Conservation (phyloP, 2,888 invertebrate species). For the Phytoseiulus persimilis region DNA sequence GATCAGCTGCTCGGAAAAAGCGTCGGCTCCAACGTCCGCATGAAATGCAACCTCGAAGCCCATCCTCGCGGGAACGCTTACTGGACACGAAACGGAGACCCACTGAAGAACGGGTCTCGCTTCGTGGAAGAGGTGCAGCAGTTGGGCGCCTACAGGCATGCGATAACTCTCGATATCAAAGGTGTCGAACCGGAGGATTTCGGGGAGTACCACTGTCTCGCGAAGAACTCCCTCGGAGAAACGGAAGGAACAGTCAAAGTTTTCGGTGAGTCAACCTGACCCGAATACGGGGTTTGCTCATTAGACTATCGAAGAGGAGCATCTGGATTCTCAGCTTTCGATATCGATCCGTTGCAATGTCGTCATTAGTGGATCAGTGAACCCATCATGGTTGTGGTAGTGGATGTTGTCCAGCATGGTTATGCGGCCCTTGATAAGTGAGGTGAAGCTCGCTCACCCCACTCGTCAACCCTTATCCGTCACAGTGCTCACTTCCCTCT, state of each 20-base stretch:
- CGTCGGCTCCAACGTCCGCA: slow-evolving; percentile 76
- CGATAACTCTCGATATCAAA: slow-evolving; percentile 47
- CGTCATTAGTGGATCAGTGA: not conserved
- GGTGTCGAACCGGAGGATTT: slow-evolving; percentile 73
- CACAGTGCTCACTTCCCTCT: not conserved
- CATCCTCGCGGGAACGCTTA: slow-evolving; percentile 83
- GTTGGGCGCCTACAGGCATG: slow-evolving; percentile 12
- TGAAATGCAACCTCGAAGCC: slow-evolving; percentile 86
- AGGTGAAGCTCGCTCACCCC: not conserved
- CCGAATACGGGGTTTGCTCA: not conserved
- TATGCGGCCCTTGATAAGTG: not conserved
- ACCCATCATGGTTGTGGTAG: not conserved
- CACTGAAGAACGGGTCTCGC: slow-evolving; percentile 56
- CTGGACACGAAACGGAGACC: slow-evolving; percentile 65
- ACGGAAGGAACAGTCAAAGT: slow-evolving; percentile 84
- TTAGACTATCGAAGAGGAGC: not conserved
- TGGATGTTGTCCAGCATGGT: not conserved
- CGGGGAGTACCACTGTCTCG: slow-evolving; percentile 83
- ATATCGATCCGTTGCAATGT: not conserved
- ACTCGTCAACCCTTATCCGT: not conserved
- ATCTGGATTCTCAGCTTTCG: too few species aligned
- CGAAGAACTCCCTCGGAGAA: slow-evolving; percentile 84
- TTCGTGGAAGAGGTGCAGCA: slow-evolving; percentile 10
- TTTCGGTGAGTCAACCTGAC: slow-evolving; percentile 55
- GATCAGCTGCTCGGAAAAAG: slow-evolving; percentile 87